Evolutionary conservation across 2,797 vertebrate genomes (phyloP).

Genomic region (Oryzias dopingdopingensis): DNA sequence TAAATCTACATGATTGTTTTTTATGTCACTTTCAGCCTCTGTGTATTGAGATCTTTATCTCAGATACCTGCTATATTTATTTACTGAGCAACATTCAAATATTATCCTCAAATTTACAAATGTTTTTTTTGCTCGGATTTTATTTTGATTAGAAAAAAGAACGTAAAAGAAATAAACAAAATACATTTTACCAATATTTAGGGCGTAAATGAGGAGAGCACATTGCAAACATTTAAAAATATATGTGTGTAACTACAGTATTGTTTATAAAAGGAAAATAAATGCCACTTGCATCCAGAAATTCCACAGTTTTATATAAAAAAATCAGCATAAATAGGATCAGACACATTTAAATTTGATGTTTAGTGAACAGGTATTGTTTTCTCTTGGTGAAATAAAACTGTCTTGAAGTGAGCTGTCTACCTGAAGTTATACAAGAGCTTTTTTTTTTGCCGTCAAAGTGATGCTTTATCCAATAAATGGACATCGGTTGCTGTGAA

Average conservation of each 20-base stretch:
- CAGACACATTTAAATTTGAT: conserved; percentile 7
- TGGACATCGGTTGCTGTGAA: conserved; percentile 38
- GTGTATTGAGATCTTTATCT: background rate
- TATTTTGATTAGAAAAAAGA: conserved; percentile 33
- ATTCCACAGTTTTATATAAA: background rate
- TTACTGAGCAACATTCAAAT: conserved; percentile 11
- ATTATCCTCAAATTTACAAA: conserved; percentile 32
- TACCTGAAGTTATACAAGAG: conserved; percentile 38
- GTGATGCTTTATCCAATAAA: conserved; percentile 37
- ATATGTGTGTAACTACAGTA: no score
- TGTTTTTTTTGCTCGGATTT: conserved; percentile 31
- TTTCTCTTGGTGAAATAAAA: conserved; percentile 29
- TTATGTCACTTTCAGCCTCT: conserved; percentile 1
- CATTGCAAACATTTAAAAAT: no score
- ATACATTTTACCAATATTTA: conserved; percentile 20
- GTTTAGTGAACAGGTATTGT: background rate
- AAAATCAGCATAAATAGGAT: background rate
- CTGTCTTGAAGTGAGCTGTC: conserved; percentile 25
- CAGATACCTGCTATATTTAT: background rate
- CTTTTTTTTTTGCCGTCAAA: conserved; percentile 19
- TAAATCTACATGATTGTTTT: background rate
- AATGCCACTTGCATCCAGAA: background rate
- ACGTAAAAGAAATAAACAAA: conserved; percentile 18
- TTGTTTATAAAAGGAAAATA: no score
- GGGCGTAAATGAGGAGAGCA: background rate